These are phyloP conservation scores for Aegotheles bennettii DNA, from an alignment of 2,113 vertebrate genomes.

Conservation along the genomic window DNA sequence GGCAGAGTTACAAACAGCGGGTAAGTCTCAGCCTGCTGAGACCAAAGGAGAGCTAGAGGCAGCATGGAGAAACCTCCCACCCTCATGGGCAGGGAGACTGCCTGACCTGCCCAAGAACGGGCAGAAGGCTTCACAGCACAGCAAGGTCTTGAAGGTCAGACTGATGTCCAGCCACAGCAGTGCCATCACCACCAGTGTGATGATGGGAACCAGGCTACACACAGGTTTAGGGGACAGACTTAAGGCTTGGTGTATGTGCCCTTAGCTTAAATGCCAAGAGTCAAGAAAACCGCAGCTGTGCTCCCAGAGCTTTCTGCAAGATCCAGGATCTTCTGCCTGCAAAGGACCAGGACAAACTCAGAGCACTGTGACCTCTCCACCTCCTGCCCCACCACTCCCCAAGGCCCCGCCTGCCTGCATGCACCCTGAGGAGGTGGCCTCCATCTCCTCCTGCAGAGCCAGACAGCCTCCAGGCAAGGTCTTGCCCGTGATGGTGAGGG, in stretches of 20 bases:
- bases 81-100: neutral
- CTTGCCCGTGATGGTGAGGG: too few relatives aligned
- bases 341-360: neutral
- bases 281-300: neutral
- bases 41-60: neutral
- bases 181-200: neutral
- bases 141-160: neutral
- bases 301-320: neutral
- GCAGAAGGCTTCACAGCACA: neutral
- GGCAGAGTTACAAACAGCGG: fast-evolving
- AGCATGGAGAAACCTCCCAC: neutral
- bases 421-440: neutral
- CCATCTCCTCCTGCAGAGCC: neutral
- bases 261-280: neutral
- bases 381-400: neutral
- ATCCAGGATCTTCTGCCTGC: too few relatives aligned
- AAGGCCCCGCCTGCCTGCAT: fast-evolving
- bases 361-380: neutral
- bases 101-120: neutral
- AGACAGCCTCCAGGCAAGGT: too few relatives aligned
- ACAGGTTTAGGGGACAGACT: neutral
- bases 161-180: too few relatives aligned
- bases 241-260: fast-evolving
- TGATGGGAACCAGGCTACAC: neutral
- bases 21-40: neutral